A percentile compares a stretch with the other conserved stretches of the same genome.
Conservation (phyloP, 2,888 invertebrate genomes). For the Gastracanthus pulcherrimus region DNA sequence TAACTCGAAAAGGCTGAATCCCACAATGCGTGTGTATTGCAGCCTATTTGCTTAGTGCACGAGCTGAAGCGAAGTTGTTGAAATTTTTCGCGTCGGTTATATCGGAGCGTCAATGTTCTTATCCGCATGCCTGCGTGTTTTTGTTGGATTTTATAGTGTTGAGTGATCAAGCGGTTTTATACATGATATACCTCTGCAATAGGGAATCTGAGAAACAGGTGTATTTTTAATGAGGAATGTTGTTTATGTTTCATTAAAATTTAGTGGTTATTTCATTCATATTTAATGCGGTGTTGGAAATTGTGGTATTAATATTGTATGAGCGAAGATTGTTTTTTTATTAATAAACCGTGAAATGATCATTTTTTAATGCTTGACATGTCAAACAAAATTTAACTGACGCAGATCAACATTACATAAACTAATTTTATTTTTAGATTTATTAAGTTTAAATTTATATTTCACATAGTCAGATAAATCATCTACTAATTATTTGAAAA, state of each 20-base stretch:
- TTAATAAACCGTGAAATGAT: too few relatives aligned
- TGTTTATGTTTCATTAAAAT: not conserved
- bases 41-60: not conserved
- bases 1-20: slow-evolving; percentile 5
- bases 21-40: too few relatives aligned
- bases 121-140: not conserved
- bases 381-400: too few relatives aligned
- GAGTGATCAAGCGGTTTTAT: not conserved
- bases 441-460: too few relatives aligned
- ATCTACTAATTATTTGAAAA: too few relatives aligned
- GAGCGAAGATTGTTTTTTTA: not conserved
- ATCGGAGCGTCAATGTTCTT: too few relatives aligned
- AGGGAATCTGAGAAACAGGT: not conserved
- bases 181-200: not conserved
- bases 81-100: not conserved
- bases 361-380: too few relatives aligned
- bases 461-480: too few relatives aligned
- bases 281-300: too few relatives aligned
- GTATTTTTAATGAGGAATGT: slow-evolving; percentile 11
- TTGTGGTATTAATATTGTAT: not conserved
- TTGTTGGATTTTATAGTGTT: not conserved
- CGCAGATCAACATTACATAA: too few relatives aligned
- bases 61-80: not conserved
- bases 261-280: too few relatives aligned
- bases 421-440: too few relatives aligned